phyloP scores from a whole-genome alignment of 2,888 invertebrate species.

The Tipula unca region DNA sequence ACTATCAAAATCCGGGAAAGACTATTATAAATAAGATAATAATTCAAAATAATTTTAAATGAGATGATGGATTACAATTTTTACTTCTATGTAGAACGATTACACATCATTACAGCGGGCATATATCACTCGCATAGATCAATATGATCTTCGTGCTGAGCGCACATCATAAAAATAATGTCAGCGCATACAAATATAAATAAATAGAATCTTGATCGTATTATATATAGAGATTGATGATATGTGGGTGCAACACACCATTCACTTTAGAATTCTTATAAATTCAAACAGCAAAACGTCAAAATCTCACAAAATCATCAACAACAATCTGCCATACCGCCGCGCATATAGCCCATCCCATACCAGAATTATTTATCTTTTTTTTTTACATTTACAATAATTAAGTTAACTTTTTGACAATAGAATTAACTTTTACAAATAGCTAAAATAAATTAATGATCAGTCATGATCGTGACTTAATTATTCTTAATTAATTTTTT shows the following conservation, averaged over 20 bases:
- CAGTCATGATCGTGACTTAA: constrained; percentile 14
- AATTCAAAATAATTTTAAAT: neutral
- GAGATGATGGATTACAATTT: neutral
- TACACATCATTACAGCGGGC: neutral
- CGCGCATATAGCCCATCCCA: constrained; percentile 14
- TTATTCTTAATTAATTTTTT: neutral
- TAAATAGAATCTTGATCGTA: neutral
- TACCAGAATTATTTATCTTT: neutral
- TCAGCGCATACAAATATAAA: neutral
- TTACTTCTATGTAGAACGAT: too few relatives aligned
- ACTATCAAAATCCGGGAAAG: constrained; percentile 8
- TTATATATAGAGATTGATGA: neutral
- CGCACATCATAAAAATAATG: neutral
- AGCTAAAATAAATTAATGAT: neutral
- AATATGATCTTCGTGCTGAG: neutral
- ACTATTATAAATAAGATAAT: neutral
- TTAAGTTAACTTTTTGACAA: neutral
- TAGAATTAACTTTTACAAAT: constrained; percentile 8
- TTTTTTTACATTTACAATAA: neutral
- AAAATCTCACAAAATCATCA: neutral
- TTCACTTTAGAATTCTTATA: neutral
- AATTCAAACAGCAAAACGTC: neutral
- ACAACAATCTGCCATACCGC: neutral
- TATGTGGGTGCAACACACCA: neutral
- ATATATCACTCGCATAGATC: neutral